Evolutionary conservation across 2,888 invertebrate species (phyloP).

Genomic region (Dicyrtoma fusca): DNA sequence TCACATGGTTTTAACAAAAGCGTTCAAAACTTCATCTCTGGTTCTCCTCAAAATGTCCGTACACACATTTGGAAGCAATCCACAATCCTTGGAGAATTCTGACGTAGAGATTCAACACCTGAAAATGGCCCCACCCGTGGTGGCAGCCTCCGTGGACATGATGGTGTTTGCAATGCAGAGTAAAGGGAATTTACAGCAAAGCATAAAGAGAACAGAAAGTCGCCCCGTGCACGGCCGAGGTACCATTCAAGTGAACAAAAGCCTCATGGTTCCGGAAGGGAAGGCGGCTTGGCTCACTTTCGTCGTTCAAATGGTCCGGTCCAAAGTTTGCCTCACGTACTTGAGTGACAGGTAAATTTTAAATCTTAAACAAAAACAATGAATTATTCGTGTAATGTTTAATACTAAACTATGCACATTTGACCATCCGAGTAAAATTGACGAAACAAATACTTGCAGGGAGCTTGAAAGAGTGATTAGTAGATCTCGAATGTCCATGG

Average conservation of each 20-base stretch:
- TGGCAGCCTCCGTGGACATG: not conserved
- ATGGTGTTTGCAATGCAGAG: not conserved
- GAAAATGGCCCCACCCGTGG: no score
- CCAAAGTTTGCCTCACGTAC: slow-evolving; percentile 36
- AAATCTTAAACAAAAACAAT: not conserved
- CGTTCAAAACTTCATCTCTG: no score
- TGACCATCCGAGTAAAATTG: not conserved
- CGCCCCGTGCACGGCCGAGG: no score
- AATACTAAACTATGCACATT: not conserved
- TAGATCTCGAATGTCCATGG: slow-evolving; percentile 41
- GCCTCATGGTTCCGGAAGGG: slow-evolving; percentile 40
- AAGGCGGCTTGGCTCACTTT: slow-evolving; percentile 48
- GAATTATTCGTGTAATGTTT: not conserved
- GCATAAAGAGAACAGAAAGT: no score
- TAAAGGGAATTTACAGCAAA: not conserved
- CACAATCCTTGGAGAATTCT: no score
- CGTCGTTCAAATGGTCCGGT: slow-evolving; percentile 41
- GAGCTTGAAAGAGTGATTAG: slow-evolving; percentile 46
- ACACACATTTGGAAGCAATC: no score
- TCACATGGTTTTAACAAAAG: no score
- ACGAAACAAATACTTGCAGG: slow-evolving; percentile 31
- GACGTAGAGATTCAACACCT: no score
- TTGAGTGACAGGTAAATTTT: slow-evolving; percentile 43
- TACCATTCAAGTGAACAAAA: no score
- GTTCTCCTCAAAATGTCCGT: no score